Conservation (phyloP, 2,113 vertebrate genomes). For the Penelope pileata region DNA sequence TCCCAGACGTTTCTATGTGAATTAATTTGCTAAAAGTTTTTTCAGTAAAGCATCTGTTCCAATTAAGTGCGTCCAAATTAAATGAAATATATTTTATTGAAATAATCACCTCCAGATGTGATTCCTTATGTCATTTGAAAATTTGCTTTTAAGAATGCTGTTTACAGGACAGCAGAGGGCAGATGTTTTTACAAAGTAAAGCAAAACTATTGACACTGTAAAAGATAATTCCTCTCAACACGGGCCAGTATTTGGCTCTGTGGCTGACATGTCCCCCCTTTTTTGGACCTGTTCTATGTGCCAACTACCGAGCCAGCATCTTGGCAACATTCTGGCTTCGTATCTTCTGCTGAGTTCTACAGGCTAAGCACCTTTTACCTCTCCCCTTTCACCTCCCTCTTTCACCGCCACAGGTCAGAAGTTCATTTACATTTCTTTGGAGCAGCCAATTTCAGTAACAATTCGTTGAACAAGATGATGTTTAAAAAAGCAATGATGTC, state of each 20-base stretch:
- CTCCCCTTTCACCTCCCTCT: not conserved
- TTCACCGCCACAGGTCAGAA: not conserved
- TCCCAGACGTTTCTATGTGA: not conserved
- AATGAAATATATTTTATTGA: not conserved
- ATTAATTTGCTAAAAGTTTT: not conserved
- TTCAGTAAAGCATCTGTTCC: not conserved
- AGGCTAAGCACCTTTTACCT: not conserved
- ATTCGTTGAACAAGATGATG: not conserved
- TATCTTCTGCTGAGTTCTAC: not conserved
- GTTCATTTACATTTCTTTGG: not conserved
- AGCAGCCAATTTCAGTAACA: not conserved
- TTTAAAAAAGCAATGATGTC: slow-evolving; percentile 7
- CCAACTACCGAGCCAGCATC: not conserved
- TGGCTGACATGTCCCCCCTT: not conserved
- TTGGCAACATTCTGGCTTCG: not conserved
- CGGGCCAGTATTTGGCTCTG: not conserved
- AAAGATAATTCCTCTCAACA: slow-evolving; percentile 1
- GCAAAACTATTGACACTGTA: not conserved
- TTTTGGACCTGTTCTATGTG: not conserved
- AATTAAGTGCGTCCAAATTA: not conserved
- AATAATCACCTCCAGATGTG: not conserved
- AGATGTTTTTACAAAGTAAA: slow-evolving; percentile 11
- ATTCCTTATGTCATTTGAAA: not conserved
- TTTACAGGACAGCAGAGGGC: not conserved
- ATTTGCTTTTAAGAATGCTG: slow-evolving; percentile 13